phyloP scores from a whole-genome alignment of 2,113 vertebrate species.

The Apodemus sylvaticus region DNA sequence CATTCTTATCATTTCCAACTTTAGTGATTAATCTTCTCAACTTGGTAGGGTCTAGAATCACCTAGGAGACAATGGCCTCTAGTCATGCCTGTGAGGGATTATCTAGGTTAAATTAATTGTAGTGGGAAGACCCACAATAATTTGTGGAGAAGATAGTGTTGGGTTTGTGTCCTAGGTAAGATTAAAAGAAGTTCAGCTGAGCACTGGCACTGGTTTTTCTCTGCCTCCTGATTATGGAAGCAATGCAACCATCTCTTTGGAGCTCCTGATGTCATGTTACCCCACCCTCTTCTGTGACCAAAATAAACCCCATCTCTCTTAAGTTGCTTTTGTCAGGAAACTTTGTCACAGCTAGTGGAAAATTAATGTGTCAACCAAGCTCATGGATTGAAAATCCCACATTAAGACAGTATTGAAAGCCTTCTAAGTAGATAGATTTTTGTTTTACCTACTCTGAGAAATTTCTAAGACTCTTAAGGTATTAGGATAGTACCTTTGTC shows the following conservation, averaged over 20 bases:
- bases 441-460: background rate
- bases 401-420: background rate
- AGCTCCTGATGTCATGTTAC: background rate
- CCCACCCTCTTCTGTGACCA: no score
- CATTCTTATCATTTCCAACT: background rate
- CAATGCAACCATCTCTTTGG: background rate
- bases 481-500: background rate
- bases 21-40: background rate
- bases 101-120: no score
- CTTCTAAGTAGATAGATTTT: background rate
- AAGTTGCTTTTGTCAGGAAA: background rate
- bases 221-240: background rate
- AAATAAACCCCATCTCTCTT: background rate
- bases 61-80: background rate
- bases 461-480: background rate
- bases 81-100: background rate
- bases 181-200: no score
- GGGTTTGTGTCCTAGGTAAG: background rate
- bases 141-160: background rate
- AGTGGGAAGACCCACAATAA: background rate
- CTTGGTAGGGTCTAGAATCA: background rate
- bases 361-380: background rate
- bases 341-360: background rate
- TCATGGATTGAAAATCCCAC: background rate
- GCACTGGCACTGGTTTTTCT: background rate